Evolutionary conservation across 2,888 invertebrate genomes (phyloP).

Genomic region (Taphrorychus bicolor): DNA sequence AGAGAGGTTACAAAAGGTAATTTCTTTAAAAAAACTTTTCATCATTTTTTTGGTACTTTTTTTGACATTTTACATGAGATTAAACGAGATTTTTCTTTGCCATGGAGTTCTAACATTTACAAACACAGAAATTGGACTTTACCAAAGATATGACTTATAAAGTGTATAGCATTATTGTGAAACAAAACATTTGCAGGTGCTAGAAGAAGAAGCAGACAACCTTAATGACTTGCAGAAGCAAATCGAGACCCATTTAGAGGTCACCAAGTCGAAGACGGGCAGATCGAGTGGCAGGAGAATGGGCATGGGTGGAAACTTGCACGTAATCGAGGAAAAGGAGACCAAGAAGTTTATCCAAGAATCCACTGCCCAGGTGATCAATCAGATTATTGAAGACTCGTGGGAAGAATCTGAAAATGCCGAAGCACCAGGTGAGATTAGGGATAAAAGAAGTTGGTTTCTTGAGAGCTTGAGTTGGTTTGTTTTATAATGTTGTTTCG

Average conservation of each 20-base stretch:
- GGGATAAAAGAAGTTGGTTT: too few relatives aligned
- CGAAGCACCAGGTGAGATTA: too few relatives aligned
- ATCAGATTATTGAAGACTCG: constrained; percentile 55
- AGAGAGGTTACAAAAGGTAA: constrained; percentile 81
- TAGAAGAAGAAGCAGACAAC: constrained; percentile 69
- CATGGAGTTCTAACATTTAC: too few relatives aligned
- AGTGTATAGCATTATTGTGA: too few relatives aligned
- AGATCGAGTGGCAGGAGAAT: not conserved
- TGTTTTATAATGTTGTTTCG: too few relatives aligned
- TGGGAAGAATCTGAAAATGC: constrained; percentile 51
- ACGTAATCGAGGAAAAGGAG: constrained; percentile 53
- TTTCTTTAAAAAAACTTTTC: too few relatives aligned
- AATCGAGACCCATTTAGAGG: constrained; percentile 80
- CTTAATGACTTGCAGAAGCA: constrained; percentile 82
- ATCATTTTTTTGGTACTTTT: constrained; percentile 9
- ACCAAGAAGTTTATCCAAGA: constrained; percentile 60
- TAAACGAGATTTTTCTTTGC: too few relatives aligned
- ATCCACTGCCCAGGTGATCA: constrained; percentile 60
- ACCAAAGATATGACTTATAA: too few relatives aligned
- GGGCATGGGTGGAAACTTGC: not conserved
- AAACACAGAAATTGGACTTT: too few relatives aligned
- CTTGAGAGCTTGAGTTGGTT: too few relatives aligned
- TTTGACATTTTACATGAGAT: too few relatives aligned
- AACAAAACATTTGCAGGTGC: constrained; percentile 33
- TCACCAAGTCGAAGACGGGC: constrained; percentile 49